Percentiles rank a stretch among this genome's conserved stretches.
Evolutionary conservation across 2,113 vertebrate species (phyloP).

Genomic region (Lasiurus cinereus): DNA sequence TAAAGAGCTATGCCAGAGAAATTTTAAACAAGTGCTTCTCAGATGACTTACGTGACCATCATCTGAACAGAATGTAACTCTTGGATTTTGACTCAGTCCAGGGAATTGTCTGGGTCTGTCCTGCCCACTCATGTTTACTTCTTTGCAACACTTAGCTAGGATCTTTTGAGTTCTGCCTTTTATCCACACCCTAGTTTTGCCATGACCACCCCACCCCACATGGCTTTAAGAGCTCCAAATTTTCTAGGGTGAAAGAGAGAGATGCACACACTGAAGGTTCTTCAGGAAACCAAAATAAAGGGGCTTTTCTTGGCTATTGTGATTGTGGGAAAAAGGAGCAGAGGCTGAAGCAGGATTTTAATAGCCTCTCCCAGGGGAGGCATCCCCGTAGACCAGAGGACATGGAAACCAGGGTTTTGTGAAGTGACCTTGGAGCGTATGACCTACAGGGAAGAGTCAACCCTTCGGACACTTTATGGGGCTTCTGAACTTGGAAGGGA

Average conservation of each 20-base stretch:
- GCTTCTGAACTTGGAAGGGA: not conserved
- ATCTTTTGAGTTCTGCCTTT: not conserved
- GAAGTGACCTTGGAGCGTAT: too few relatives aligned
- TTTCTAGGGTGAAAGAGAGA: conserved; percentile 36
- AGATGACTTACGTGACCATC: conserved; percentile 48
- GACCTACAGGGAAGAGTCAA: not conserved
- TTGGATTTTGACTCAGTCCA: conserved; percentile 10
- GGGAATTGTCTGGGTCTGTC: conserved; percentile 42
- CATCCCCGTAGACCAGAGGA: not conserved
- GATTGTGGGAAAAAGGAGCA: not conserved
- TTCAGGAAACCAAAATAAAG: not conserved
- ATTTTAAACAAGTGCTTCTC: conserved; percentile 59
- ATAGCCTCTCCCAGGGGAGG: not conserved
- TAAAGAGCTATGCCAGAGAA: conserved; percentile 11
- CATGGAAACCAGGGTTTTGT: not conserved
- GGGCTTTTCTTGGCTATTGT: not conserved
- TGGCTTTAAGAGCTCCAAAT: not conserved
- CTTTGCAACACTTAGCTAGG: not conserved
- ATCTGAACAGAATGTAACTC: not conserved
- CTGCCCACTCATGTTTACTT: conserved; percentile 11
- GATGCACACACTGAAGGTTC: not conserved
- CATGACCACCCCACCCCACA: not conserved
- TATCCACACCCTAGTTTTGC: not conserved
- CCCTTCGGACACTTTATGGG: not conserved
- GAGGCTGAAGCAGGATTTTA: not conserved